phyloP scores from a whole-genome alignment of 1,140 invertebrate genomes.

The Drosophila tropicalis region DNA sequence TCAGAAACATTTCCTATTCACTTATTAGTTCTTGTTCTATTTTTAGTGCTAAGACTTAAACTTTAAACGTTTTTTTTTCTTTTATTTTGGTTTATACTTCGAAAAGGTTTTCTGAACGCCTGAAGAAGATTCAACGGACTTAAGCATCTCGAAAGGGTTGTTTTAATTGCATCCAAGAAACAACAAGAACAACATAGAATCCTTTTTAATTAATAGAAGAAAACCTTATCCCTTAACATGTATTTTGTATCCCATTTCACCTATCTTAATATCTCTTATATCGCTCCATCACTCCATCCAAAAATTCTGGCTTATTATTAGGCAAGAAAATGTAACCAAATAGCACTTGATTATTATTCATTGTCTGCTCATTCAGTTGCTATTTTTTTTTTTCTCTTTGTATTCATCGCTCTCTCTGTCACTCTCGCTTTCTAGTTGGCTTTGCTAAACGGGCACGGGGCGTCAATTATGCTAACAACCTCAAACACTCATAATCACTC shows the following conservation, averaged over 20 bases:
- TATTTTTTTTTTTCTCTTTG: constrained; percentile 33
- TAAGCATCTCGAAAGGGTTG: no score
- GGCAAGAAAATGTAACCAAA: constrained; percentile 68
- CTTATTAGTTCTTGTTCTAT: no score
- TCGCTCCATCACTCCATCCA: not conserved
- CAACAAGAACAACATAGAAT: not conserved
- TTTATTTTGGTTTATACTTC: no score
- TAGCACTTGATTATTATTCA: constrained; percentile 78
- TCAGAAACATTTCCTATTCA: no score
- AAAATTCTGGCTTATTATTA: constrained; percentile 60
- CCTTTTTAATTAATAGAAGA: not conserved
- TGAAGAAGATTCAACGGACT: no score
- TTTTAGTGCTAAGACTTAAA: no score
- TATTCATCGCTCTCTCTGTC: constrained; percentile 8
- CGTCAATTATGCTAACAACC: constrained; percentile 81
- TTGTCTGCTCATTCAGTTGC: constrained; percentile 53
- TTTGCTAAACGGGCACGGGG: constrained; percentile 58
- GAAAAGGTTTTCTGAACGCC: no score
- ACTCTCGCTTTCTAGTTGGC: constrained; percentile 19
- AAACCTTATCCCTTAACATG: not conserved
- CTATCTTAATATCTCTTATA: not conserved
- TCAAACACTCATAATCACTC: constrained; percentile 80
- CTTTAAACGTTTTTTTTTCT: no score
- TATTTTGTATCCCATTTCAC: constrained; percentile 1
- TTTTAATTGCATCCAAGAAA: no score